Base-by-base conservation (phyloP, 2,113 vertebrate genomes). In the Ia io region DNA sequence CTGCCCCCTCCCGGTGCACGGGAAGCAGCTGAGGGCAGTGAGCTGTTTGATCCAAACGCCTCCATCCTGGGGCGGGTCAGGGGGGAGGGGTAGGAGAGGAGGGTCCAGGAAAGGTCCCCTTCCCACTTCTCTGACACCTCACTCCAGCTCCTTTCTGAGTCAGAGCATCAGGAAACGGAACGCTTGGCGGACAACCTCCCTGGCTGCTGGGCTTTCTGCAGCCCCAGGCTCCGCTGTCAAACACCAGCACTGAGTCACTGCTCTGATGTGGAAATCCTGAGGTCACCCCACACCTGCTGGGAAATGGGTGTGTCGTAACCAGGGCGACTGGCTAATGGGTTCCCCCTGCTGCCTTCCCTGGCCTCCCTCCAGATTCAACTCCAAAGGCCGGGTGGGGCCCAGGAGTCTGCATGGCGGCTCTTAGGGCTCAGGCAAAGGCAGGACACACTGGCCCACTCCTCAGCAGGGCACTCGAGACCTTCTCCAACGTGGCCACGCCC, bases 221-320 rank as follows among this genome's bases (percentile, higher is more conserved):
- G 20, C 17, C 37, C 69, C 7, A 6, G 30, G 22, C 25, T 22
- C 5, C 2, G 14, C 1, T 22, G n/a, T 25, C 10, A 44, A 1
- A 1, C 53, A 49, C n/a, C 74, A 42, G 17, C 6, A 25, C 49
- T 49, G 11, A 49, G 47, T 88, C 90, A 95, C 63, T 8, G 28
- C 23, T 49, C 76, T 42, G 86, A 53, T 76, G 11, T 65, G 42
- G 30, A 79, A 91, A 77, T 9, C 12, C 69, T 69, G 35, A 40
- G 91, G 61, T 80, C 56, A 70, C 56, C 79, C n/a, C 63, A 32
- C 82, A 69, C 69, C 63, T 96, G 94, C 88, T 16, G 20, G 61
- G 30, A 79, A 94, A 40, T 47, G 91, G 91, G 32, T 30, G 23
- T 91, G 61, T 59, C 20, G 49, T 63, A 61, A 84, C 14, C 30